Evolutionary conservation across 2,888 invertebrate species (phyloP).

Genomic region (Drosophila paracracens): DNA sequence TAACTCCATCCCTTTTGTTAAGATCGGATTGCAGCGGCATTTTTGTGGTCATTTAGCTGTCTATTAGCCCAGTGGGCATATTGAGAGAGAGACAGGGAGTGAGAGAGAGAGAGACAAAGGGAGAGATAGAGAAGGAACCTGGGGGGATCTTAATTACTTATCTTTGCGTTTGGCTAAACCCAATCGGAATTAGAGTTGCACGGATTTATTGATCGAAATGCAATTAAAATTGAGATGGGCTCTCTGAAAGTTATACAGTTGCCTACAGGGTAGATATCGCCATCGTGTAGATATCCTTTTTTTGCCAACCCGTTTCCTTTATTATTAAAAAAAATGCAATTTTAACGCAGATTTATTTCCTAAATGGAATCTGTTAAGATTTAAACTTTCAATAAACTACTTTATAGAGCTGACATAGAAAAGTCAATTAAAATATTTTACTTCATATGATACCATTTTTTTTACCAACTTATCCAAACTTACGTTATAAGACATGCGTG

Average conservation of each 20-base stretch:
- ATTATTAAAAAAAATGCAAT: too few species aligned
- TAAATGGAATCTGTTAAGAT: neutral
- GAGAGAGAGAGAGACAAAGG: neutral
- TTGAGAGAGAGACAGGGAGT: neutral
- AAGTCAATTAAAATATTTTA: neutral
- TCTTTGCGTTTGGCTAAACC: neutral
- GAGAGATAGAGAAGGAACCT: neutral
- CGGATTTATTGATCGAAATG: neutral
- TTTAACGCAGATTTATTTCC: neutral
- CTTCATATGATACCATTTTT: neutral
- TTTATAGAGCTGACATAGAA: too few species aligned
- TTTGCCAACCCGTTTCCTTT: neutral
- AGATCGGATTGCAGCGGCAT: conserved; percentile 42
- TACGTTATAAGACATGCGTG: neutral
- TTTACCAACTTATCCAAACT: neutral
- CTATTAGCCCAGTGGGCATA: conserved; percentile 41
- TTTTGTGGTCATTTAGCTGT: conserved; percentile 71
- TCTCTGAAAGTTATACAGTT: neutral
- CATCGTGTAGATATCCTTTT: too few species aligned
- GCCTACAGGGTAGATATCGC: neutral
- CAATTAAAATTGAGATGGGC: neutral
- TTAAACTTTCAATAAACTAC: neutral
- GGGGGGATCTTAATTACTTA: neutral
- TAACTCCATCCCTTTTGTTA: neutral
- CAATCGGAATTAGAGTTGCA: neutral